Evolutionary conservation across 2,113 vertebrate species (phyloP).

Genomic region (Poeciliopsis turrubarensis): DNA sequence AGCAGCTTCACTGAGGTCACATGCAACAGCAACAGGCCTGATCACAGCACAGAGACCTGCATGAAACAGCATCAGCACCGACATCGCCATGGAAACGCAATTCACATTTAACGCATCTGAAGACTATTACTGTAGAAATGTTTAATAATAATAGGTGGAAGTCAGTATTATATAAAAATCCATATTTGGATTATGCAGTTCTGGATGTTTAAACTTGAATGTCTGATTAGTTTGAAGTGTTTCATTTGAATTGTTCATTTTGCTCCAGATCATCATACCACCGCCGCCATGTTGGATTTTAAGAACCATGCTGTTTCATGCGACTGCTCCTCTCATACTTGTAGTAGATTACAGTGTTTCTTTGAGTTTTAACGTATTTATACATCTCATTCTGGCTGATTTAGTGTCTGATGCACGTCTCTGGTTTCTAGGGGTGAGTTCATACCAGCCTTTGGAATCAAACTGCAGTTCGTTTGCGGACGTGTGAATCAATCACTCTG

Average conservation of each 20-base stretch:
- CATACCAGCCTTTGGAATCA: no score
- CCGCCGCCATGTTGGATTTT: no score
- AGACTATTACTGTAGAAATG: neutral
- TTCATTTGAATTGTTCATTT: no score
- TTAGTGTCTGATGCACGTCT: neutral
- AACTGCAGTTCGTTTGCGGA: no score
- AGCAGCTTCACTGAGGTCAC: slow-evolving; percentile 11
- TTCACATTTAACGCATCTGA: neutral
- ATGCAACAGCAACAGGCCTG: slow-evolving; percentile 29
- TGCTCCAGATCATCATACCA: no score
- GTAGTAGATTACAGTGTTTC: neutral
- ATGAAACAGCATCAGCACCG: slow-evolving; percentile 8
- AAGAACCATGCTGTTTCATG: no score
- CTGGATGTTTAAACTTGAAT: no score
- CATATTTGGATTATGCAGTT: no score
- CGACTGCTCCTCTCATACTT: neutral
- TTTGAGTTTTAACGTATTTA: neutral
- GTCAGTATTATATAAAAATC: neutral
- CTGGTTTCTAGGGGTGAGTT: neutral
- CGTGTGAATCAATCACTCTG: no score
- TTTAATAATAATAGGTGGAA: neutral
- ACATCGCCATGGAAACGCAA: slow-evolving; percentile 16
- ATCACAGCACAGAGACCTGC: slow-evolving; percentile 17
- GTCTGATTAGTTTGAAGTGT: no score
- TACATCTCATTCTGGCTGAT: neutral